A percentile compares a stretch with the other conserved stretches of the same genome.
Evolutionary conservation across 2,888 invertebrate species (phyloP).

Genomic region (Lymantria dispar): DNA sequence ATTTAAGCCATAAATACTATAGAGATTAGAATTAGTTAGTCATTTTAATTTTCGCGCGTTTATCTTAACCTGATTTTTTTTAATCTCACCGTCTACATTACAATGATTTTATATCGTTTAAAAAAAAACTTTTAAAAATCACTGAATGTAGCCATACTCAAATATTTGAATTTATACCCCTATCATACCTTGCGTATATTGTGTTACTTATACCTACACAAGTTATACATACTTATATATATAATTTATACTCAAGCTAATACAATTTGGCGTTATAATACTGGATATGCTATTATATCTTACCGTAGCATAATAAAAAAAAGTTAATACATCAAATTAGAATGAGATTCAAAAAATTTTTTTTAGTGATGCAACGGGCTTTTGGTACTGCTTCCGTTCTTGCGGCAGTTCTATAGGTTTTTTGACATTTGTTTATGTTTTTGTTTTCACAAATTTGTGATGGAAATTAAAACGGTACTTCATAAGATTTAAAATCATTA

Average conservation of each 20-base stretch:
- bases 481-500: too few relatives aligned
- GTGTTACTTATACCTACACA: constrained; percentile 6
- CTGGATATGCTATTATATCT: constrained; percentile 39
- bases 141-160: constrained; percentile 6
- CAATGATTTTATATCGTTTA: constrained; percentile 10
- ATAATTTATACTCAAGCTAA: constrained; percentile 34
- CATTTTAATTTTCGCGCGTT: too few relatives aligned
- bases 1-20: too few relatives aligned
- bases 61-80: not conserved
- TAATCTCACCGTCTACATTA: constrained; percentile 1
- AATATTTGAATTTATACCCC: not conserved
- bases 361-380: too few relatives aligned
- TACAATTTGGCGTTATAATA: constrained; percentile 51
- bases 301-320: constrained; percentile 9
- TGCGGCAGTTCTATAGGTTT: too few relatives aligned
- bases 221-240: constrained; percentile 5
- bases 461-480: too few relatives aligned
- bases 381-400: too few relatives aligned
- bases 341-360: too few relatives aligned
- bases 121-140: constrained; percentile 6
- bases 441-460: too few relatives aligned
- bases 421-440: too few relatives aligned
- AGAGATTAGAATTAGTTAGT: too few relatives aligned
- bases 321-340: not conserved
- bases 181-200: not conserved